phyloP scores from a whole-genome alignment of 2,888 invertebrate genomes.

The Selenia dentaria region DNA sequence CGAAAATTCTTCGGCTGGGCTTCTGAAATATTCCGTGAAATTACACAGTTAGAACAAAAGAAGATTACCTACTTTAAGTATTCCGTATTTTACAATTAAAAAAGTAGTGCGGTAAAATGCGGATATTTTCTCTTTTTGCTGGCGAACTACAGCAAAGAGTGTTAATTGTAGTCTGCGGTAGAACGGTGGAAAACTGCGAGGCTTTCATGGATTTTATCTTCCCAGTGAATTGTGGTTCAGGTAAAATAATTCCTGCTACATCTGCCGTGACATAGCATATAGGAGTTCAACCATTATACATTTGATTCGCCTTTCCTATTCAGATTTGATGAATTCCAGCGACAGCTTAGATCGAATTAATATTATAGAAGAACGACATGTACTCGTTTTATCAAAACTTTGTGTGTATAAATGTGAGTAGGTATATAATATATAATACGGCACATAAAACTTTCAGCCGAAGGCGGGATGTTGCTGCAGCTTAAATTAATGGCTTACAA shows the following conservation, averaged over 20 bases:
- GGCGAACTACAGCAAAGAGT: constrained; percentile 41
- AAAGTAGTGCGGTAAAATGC: too few species aligned
- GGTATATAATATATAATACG: constrained; percentile 7
- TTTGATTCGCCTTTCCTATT: constrained; percentile 1
- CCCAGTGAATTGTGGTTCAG: constrained; percentile 12
- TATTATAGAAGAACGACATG: constrained; percentile 4
- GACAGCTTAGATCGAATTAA: constrained; percentile 13
- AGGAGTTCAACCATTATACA: background rate
- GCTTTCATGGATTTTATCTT: constrained; percentile 41
- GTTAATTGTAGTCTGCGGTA: constrained; percentile 51
- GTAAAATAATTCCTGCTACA: constrained; percentile 15
- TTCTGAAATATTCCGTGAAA: too few species aligned
- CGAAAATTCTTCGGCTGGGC: too few species aligned
- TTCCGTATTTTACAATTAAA: too few species aligned
- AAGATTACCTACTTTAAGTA: too few species aligned
- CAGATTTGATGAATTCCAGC: background rate
- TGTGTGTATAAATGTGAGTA: too few species aligned
- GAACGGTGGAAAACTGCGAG: constrained; percentile 31
- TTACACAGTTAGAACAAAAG: too few species aligned
- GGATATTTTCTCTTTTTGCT: constrained; percentile 43
- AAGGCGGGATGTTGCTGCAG: constrained; percentile 38
- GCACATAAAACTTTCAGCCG: constrained; percentile 29
- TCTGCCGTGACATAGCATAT: constrained; percentile 1
- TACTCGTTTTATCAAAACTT: constrained; percentile 9
- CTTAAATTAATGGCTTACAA: constrained; percentile 48